Percentiles rank a stretch among this genome's conserved stretches.
Evolutionary conservation across 2,888 invertebrate genomes (phyloP).

Genomic region (Macrosiphum euphorbiae): DNA sequence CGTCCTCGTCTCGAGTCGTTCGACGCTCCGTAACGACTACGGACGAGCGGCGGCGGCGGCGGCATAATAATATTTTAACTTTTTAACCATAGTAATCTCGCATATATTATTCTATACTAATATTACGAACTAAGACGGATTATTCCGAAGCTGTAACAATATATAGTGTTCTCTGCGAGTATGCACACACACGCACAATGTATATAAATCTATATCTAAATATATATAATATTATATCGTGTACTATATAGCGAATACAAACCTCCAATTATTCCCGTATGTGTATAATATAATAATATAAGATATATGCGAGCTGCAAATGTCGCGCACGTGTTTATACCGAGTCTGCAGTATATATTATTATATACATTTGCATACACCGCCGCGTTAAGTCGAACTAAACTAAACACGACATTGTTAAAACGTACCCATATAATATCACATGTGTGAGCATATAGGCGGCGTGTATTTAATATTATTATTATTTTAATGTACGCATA

Average conservation of each 20-base stretch:
- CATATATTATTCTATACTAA: neutral
- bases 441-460: neutral
- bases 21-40: neutral
- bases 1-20: neutral
- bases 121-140: slow-evolving; percentile 10
- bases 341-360: neutral
- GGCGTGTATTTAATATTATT: neutral
- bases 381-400: slow-evolving; percentile 30
- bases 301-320: neutral
- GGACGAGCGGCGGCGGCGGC: neutral
- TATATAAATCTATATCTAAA: neutral
- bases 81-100: neutral
- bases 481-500: neutral
- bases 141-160: slow-evolving; percentile 7
- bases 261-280: slow-evolving; percentile 16
- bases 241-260: neutral
- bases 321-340: neutral
- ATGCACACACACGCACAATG: neutral
- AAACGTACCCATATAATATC: slow-evolving; percentile 1
- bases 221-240: neutral
- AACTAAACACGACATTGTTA: slow-evolving; percentile 38
- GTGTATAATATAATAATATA: too few species aligned
- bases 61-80: neutral
- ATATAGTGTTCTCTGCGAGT: neutral
- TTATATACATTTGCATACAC: neutral